These are phyloP conservation scores for Andrena flavipes DNA, from an alignment of 2,888 invertebrate species.

Conservation along the genomic window DNA sequence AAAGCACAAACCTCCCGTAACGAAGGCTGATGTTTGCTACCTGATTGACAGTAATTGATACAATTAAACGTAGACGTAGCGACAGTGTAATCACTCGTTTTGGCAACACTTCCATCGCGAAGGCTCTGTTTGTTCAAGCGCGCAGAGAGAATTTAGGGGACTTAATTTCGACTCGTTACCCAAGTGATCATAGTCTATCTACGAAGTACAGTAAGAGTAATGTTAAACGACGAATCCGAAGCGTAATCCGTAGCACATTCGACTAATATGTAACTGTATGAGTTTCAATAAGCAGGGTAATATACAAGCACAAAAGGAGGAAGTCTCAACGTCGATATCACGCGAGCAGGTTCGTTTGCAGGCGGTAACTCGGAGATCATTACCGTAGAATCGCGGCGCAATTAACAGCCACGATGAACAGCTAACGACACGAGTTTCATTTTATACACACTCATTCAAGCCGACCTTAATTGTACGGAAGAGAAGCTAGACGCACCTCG, in stretches of 20 bases:
- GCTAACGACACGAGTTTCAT: constrained; percentile 30
- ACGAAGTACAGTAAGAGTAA: constrained; percentile 24
- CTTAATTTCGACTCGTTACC: constrained; percentile 39
- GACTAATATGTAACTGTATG: constrained; percentile 13
- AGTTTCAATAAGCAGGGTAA: constrained; percentile 53
- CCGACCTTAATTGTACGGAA: constrained; percentile 27
- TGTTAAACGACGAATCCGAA: constrained; percentile 9
- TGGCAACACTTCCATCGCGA: constrained; percentile 1
- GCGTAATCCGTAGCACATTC: constrained; percentile 23
- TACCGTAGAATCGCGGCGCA: not conserved
- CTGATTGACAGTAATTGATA: constrained; percentile 35
- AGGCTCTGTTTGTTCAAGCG: not conserved
- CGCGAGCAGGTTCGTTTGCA: constrained; percentile 1
- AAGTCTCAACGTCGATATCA: constrained; percentile 12
- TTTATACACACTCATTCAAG: constrained; percentile 38
- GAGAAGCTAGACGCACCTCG: constrained; percentile 45
- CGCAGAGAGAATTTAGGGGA: constrained; percentile 22
- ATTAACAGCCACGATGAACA: not conserved
- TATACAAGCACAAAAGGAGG: constrained; percentile 32
- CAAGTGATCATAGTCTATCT: constrained; percentile 43
- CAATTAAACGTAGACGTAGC: constrained; percentile 33
- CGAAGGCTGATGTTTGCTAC: constrained; percentile 46
- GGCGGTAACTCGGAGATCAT: not conserved
- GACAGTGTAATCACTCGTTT: constrained; percentile 29
- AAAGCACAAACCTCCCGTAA: constrained; percentile 17